These are phyloP conservation scores for Metridium senile DNA, from an alignment of 92 coral and sea anemone species.

Conservation along the genomic window DNA sequence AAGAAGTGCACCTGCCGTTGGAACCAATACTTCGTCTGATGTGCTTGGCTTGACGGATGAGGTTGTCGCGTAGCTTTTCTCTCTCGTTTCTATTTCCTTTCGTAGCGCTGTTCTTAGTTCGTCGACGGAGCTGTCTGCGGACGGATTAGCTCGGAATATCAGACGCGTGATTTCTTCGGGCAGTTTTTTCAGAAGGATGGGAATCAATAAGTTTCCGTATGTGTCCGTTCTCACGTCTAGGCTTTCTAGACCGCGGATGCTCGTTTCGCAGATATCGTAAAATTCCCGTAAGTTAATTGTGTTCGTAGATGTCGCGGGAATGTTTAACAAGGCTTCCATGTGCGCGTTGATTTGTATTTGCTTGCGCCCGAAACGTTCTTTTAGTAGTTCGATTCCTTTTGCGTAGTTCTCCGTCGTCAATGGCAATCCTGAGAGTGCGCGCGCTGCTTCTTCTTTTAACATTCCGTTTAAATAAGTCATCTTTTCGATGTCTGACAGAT, in stretches of 20 bases:
- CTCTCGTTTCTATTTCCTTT: constrained; percentile 22
- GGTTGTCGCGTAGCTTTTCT: constrained; percentile 10
- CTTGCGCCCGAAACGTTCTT: constrained; percentile 22
- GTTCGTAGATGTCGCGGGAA: constrained; percentile 10
- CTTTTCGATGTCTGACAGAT: constrained; percentile 27
- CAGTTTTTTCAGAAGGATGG: constrained; percentile 25
- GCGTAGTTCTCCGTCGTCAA: constrained; percentile 34
- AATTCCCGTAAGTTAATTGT: constrained; percentile 9
- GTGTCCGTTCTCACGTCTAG: constrained; percentile 8
- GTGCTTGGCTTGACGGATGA: neutral
- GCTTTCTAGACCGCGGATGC: constrained; percentile 28
- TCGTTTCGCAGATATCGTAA: constrained; percentile 4
- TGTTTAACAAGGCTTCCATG: constrained; percentile 30
- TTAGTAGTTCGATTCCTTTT: constrained; percentile 26
- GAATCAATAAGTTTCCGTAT: constrained; percentile 26
- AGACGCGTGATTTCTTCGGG: constrained; percentile 14
- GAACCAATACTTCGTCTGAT: constrained; percentile 18
- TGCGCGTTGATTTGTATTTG: constrained; percentile 11
- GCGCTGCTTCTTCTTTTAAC: constrained; percentile 57
- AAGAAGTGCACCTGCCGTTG: constrained; percentile 24
- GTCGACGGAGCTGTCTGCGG: constrained; percentile 30
- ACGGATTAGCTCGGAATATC: constrained; percentile 16
- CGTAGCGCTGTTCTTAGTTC: constrained; percentile 25
- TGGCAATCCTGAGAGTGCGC: constrained; percentile 56
- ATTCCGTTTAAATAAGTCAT: constrained; percentile 34